Conservation (phyloP, 64 coral and sea anemone species). For the Actinia equina region DNA sequence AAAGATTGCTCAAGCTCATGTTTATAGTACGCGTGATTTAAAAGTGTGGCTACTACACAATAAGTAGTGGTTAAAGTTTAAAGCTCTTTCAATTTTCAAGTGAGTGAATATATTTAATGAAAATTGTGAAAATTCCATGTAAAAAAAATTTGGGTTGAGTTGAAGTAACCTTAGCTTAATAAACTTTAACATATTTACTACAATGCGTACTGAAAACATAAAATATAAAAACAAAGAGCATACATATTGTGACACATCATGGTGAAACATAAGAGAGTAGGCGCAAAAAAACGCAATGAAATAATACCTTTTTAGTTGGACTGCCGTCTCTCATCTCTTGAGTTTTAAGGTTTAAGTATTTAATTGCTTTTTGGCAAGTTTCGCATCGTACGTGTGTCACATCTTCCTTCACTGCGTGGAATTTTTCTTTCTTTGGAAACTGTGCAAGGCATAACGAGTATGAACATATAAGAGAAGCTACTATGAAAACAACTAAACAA, state of each 20-base stretch:
- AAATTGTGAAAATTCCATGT: background rate
- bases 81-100: background rate
- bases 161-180: background rate
- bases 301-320: slow-evolving; percentile 45
- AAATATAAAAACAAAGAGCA: too few relatives aligned
- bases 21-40: background rate
- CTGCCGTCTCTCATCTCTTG: slow-evolving; percentile 66
- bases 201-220: background rate
- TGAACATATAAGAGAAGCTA: background rate
- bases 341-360: slow-evolving; percentile 74
- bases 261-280: background rate
- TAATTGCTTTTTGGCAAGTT: slow-evolving; percentile 95
- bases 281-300: background rate
- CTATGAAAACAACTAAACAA: background rate
- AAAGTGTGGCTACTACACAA: background rate
- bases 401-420: slow-evolving; percentile 78
- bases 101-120: background rate
- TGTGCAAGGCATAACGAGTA: slow-evolving; percentile 21
- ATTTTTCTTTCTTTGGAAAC: slow-evolving; percentile 89
- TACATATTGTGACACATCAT: background rate
- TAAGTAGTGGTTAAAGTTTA: background rate
- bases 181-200: background rate
- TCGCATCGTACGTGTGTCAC: slow-evolving; percentile 79
- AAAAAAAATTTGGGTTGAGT: background rate
- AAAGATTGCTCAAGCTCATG: background rate